Evolutionary conservation across 1,140 invertebrate genomes (phyloP), one percentile per base, ranked within the genome.

Genomic region (Drosophila sp.): DNA sequence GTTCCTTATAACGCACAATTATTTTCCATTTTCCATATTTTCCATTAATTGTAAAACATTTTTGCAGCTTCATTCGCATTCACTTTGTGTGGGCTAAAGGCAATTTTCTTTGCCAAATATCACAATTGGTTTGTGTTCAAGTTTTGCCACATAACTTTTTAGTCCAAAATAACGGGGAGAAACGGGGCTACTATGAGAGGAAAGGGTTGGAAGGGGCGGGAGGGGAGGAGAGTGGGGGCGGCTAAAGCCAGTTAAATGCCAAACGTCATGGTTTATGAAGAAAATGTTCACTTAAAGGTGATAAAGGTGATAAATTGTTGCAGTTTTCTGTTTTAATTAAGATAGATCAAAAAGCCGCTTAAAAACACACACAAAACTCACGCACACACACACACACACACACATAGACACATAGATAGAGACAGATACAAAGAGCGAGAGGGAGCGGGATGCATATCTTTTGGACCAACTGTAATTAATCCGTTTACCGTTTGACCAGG

Each of bases 331-430:
- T 69, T 78, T 76, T 87, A 86, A 86, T 87, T 78, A 81, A 81
- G 81, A 23, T 27, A 50, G 44, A 81, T 58, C 33, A 63, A 65
- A 76, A 85, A 86, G 82, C 76, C 60, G 83, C 76, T 87, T 87
- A 76, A 66, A 80, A 70, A 61, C 57, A 54, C 57, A 47, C 32
- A 64, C 65, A 62, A 54, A 50, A 44, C 32, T 57, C 66, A 60
- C 23, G 60, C 25, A 38, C 10, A 56, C 61, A 44, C n/a, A 25
- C 29, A 23, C 23, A 32, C 29, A 32, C 29, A 44, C 10, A 17
- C 7, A 40, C 11, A 56, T 4, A 17, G 1, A 33, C 23, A 55
- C 60, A 41, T 10, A 23, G 17, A 17, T 7, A 25, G 17, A 30
- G 17, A 41, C 8, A n/a, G 10, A 38, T 5, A 30, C n/a, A 17